A percentile compares a stretch with the other conserved stretches of the same genome.
Conservation (phyloP, 2,113 vertebrate genomes). For the Lycocorax pyrrhopterus region DNA sequence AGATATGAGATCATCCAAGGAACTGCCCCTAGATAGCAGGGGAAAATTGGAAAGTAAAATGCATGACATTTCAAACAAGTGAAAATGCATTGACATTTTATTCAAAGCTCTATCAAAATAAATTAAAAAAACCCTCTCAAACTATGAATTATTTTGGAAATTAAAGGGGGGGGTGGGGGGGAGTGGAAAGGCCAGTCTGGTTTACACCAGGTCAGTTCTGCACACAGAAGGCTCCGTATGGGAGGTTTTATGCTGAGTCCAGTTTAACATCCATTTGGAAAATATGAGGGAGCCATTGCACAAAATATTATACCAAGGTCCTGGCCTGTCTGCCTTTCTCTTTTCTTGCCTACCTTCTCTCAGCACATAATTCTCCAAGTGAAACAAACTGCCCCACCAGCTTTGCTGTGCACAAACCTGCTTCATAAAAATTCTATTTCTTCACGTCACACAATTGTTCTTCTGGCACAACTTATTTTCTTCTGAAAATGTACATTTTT, state of each 20-base stretch:
- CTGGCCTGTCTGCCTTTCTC: background rate
- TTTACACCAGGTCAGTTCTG: background rate
- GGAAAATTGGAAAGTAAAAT: conserved; percentile 11
- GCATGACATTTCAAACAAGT: background rate
- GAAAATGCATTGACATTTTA: conserved; percentile 19
- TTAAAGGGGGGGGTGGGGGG: background rate
- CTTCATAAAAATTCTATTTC: background rate
- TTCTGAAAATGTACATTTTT: background rate
- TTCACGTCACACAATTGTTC: background rate
- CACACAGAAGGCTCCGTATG: background rate
- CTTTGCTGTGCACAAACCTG: background rate
- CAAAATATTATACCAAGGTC: background rate
- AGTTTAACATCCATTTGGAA: background rate
- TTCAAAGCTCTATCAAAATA: background rate
- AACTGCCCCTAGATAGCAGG: background rate
- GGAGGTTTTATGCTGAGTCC: background rate
- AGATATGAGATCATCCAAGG: background rate
- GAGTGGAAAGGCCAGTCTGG: background rate
- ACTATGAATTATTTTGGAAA: background rate
- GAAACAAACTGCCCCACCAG: background rate
- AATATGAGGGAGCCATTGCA: background rate
- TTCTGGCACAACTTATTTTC: background rate
- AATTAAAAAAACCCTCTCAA: background rate
- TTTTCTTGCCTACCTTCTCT: background rate
- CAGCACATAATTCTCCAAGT: background rate